Percentiles rank a stretch among this genome's conserved stretches.
phyloP scores from a whole-genome alignment of 2,888 invertebrate genomes.

The Drosophila mimica region DNA sequence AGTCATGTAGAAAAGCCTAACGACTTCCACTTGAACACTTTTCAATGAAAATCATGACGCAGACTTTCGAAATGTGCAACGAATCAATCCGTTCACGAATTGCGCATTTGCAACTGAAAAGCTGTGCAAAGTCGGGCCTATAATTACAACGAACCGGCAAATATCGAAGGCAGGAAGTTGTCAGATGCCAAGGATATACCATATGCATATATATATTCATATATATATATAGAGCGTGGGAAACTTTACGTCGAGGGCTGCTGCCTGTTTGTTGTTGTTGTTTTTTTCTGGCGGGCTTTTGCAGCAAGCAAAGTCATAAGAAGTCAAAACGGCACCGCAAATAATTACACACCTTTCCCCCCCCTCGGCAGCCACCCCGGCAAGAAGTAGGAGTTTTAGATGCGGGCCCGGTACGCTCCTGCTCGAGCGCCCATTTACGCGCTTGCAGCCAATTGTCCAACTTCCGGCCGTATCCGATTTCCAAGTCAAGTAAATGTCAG shows the following conservation, averaged over 20 bases:
- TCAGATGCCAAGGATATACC: conserved; percentile 56
- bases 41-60: conserved; percentile 68
- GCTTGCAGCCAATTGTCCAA: conserved; percentile 73
- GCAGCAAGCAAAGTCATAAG: conserved; percentile 36
- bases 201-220: conserved; percentile 20
- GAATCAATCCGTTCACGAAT: conserved; percentile 45
- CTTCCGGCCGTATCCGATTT: conserved; percentile 74
- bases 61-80: conserved; percentile 70
- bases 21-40: conserved; percentile 81
- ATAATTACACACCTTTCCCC: conserved; percentile 71
- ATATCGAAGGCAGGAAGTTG: conserved; percentile 61
- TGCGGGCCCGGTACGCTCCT: conserved; percentile 24
- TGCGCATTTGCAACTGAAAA: conserved; percentile 73
- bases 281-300: conserved; percentile 73
- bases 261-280: conserved; percentile 4
- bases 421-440: conserved; percentile 58
- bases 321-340: conserved; percentile 72
- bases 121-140: conserved; percentile 45
- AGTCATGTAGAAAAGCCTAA: conserved; percentile 72
- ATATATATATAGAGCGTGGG: conserved; percentile 56
- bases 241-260: conserved; percentile 55
- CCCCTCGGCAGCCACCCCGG: neutral
- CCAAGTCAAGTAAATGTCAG: conserved; percentile 77
- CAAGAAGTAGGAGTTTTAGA: conserved; percentile 57
- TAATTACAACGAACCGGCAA: conserved; percentile 58